Conservation (phyloP, 2,888 invertebrate species). For the Dryococelus australis region DNA sequence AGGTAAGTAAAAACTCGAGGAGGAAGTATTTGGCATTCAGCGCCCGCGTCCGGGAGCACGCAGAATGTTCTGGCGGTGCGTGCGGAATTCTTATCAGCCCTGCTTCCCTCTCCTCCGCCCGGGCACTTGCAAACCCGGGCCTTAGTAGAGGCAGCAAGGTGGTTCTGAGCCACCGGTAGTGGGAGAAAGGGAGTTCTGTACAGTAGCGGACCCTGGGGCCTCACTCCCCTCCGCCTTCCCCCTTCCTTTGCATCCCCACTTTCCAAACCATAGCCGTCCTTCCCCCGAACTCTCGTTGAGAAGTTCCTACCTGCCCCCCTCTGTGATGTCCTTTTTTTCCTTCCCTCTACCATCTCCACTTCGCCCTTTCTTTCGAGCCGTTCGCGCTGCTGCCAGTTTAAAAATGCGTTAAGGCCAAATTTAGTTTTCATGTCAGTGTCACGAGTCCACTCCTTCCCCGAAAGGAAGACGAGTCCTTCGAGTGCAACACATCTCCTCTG, state of each 20-base stretch:
- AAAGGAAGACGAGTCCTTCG: too few species aligned
- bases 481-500: too few species aligned
- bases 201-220: not conserved
- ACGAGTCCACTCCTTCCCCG: not conserved
- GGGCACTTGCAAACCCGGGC: not conserved
- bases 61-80: constrained; percentile 5
- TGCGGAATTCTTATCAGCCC: constrained; percentile 9
- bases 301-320: not conserved
- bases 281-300: not conserved
- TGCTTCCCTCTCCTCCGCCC: not conserved
- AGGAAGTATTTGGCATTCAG: constrained; percentile 3
- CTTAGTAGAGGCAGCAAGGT: not conserved
- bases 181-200: not conserved
- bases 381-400: not conserved
- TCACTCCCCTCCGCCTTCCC: not conserved
- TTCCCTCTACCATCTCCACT: not conserved
- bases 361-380: not conserved
- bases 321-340: not conserved
- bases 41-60: not conserved
- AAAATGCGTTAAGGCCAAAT: constrained; percentile 16
- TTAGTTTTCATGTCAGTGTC: constrained; percentile 16
- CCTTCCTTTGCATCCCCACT: not conserved
- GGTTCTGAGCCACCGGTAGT: not conserved
- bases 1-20: not conserved
- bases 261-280: not conserved